Base-by-base conservation (phyloP, 2,113 vertebrate species). In the Poecilia latipinna region DNA sequence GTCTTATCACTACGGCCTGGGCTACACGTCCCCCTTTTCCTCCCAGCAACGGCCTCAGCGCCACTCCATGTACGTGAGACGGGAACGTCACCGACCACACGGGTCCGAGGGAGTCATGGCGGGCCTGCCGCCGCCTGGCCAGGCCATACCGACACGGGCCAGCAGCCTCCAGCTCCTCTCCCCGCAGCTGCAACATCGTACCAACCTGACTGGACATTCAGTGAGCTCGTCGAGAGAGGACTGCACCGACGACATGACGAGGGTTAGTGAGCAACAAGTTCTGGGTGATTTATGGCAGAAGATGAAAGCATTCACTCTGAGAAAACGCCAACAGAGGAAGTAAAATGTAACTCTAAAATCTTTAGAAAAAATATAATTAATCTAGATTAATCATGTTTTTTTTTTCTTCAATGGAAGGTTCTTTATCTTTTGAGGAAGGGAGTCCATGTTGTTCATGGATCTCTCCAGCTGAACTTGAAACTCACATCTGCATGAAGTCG, bases 41-140 rank as follows among this genome's bases (percentile, higher is more conserved):
- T 99, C 98, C 29, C 97, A 99, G 91, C 97, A 99, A 88, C 95
- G 98, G 65, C 97, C 98, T 87, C 98, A 99, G 81, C 96, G 98
- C 81, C 98, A 99, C 93, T 99, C 98, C 72, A 98, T 99, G 97
- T 99, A 99, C 73, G 97, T 98, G 91, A 96, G 97, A 87, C 95
- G 97, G 87, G 97, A 99, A 93, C 97, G 97, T 89, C 97, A 97
- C 84, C 95, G 97, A 84, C 95, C 96, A 65, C 97, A 98, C 75
- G 96, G 95, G 79, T 94, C 93, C 54, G 97, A 98, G 31, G 85
- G 91, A 17, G 95, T 92, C 78, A 94, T 98, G 90, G 94, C 80
- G 57, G 35, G 94, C 88, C 94, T 95, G 91, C 95, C 98, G 69
- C 93, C 88, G 17, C 42, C 97, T 64, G 96, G 96, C n/a, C 97